phyloP scores from a whole-genome alignment of 2,888 invertebrate genomes.

The Amiota communis region DNA sequence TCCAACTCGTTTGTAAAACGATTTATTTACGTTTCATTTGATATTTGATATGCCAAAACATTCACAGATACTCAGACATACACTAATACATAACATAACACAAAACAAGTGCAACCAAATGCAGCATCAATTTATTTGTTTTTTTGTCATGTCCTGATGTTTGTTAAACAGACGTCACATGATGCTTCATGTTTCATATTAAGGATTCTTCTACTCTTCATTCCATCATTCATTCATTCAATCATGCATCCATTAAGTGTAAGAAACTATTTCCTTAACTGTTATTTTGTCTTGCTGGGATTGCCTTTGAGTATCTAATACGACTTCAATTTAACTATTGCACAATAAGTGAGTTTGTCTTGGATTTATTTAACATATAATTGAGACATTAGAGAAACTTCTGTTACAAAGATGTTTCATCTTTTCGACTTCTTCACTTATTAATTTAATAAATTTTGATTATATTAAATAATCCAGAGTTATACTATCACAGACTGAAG shows the following conservation, averaged over 20 bases:
- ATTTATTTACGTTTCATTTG: conserved; percentile 35
- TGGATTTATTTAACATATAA: background rate
- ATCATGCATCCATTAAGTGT: too few relatives aligned
- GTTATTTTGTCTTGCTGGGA: background rate
- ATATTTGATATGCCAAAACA: conserved; percentile 44
- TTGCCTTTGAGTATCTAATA: background rate
- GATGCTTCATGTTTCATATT: background rate
- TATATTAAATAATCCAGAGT: background rate
- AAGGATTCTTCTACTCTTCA: too few relatives aligned
- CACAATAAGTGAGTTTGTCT: background rate
- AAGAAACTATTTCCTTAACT: too few relatives aligned
- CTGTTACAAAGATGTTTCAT: too few relatives aligned
- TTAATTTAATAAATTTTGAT: conserved; percentile 15
- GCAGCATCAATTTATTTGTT: conserved; percentile 43
- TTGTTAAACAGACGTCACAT: conserved; percentile 21
- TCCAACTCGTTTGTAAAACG: conserved; percentile 1
- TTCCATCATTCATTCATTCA: too few relatives aligned
- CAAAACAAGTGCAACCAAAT: conserved; percentile 40
- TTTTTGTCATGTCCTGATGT: conserved; percentile 5
- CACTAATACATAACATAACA: background rate
- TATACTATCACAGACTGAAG: too few relatives aligned
- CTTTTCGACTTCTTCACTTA: background rate
- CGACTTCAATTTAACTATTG: background rate
- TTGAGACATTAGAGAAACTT: too few relatives aligned
- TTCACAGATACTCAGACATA: conserved; percentile 13